A percentile compares a stretch with the other conserved stretches of the same genome.
Conservation (phyloP, 53 echinoderm and acorn worm species). For the Zoroaster sp. region DNA sequence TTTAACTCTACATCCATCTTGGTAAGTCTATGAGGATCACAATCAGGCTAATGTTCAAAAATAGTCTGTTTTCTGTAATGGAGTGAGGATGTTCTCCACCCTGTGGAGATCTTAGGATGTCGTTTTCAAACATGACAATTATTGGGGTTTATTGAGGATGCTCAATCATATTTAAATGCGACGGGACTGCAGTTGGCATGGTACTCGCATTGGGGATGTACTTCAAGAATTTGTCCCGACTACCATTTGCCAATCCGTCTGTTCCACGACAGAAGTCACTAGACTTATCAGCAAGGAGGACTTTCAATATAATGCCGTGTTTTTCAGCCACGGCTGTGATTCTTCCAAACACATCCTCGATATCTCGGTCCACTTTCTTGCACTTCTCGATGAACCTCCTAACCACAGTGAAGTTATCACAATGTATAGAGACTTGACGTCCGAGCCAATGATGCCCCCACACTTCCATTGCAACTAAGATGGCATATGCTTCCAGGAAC, state of each 20-base stretch:
- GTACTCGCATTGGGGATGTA: background rate
- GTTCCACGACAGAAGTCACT: background rate
- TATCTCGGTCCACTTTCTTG: background rate
- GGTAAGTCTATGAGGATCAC: too few relatives aligned
- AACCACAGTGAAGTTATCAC: background rate
- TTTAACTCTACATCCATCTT: too few relatives aligned
- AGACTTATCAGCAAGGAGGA: background rate
- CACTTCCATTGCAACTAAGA: background rate
- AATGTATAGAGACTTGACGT: background rate
- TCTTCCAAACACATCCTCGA: background rate
- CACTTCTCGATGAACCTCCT: background rate
- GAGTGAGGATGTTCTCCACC: too few relatives aligned
- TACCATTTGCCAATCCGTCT: slow-evolving; percentile 11
- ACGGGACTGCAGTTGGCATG: background rate
- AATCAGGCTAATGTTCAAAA: too few relatives aligned
- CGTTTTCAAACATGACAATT: too few relatives aligned
- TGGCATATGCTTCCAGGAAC: background rate
- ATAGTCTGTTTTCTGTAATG: too few relatives aligned
- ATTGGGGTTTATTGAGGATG: too few relatives aligned
- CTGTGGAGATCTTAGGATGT: too few relatives aligned
- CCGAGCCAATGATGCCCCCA: background rate
- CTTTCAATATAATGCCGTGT: background rate
- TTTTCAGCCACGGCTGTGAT: background rate
- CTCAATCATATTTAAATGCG: background rate
- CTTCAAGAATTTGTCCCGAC: background rate